A percentile compares a stretch with the other conserved stretches of the same genome.
Conservation (phyloP, 2,888 invertebrate genomes). For the Nysson spinosus region DNA sequence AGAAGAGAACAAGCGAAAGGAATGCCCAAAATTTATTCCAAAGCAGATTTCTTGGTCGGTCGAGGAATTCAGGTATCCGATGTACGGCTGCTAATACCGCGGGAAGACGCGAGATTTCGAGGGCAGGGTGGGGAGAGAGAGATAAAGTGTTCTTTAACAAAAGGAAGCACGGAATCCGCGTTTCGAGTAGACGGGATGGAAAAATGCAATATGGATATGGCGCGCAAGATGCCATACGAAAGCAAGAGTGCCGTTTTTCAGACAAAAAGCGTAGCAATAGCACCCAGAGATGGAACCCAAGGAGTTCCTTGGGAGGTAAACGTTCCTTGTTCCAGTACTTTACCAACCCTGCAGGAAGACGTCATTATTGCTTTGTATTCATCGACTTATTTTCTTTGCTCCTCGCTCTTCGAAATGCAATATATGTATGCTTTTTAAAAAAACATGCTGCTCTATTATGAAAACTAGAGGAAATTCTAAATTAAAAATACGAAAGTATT, state of each 20-base stretch:
- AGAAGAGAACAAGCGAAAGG: neutral
- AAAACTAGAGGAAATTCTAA: no score
- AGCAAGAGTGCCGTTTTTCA: slow-evolving; percentile 19
- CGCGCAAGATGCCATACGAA: slow-evolving; percentile 21
- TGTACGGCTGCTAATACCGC: no score
- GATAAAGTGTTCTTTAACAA: slow-evolving; percentile 17
- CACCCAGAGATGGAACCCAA: slow-evolving; percentile 44
- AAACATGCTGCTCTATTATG: no score
- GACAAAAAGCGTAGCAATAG: slow-evolving; percentile 49
- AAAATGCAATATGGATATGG: slow-evolving; percentile 39
- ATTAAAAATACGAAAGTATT: no score
- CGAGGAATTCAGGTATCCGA: slow-evolving; percentile 1
- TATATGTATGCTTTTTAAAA: no score
- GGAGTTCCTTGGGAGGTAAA: slow-evolving; percentile 44
- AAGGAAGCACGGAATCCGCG: slow-evolving; percentile 22
- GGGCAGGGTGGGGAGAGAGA: no score
- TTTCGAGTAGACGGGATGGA: slow-evolving; percentile 33
- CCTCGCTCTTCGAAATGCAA: neutral
- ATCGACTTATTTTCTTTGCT: neutral
- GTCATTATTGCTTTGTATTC: slow-evolving; percentile 48
- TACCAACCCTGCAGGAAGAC: neutral
- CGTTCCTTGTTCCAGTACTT: slow-evolving; percentile 1
- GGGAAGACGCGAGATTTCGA: no score
- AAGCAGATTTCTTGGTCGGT: neutral
- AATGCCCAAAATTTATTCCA: neutral